These are phyloP conservation scores for Agrochola litura DNA, from an alignment of 2,888 invertebrate genomes.

Conservation along the genomic window DNA sequence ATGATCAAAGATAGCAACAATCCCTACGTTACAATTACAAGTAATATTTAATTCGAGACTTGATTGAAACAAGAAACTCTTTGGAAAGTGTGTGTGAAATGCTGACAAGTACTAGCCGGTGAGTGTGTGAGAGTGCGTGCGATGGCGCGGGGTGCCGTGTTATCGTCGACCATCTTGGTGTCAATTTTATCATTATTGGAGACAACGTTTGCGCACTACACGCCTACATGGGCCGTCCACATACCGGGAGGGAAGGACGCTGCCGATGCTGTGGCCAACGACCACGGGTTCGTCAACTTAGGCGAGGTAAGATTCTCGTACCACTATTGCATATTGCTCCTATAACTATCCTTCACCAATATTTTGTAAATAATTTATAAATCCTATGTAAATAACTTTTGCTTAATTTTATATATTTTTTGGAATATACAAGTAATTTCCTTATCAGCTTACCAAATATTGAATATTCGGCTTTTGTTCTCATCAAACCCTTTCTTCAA, in stretches of 20 bases:
- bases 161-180: constrained; percentile 81
- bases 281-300: constrained; percentile 96
- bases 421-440: neutral
- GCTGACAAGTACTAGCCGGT: constrained; percentile 89
- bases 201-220: constrained; percentile 90
- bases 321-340: neutral
- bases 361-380: too few relatives aligned
- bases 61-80: constrained; percentile 64
- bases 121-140: constrained; percentile 82
- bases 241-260: constrained; percentile 92
- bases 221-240: constrained; percentile 96
- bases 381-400: neutral
- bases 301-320: constrained; percentile 93
- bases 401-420: neutral
- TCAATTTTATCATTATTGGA: constrained; percentile 76
- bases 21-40: constrained; percentile 63
- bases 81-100: constrained; percentile 82
- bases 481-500: neutral
- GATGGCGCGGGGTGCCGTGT: constrained; percentile 84
- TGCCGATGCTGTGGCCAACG: constrained; percentile 94
- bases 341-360: neutral
- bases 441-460: neutral
- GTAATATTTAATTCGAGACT: constrained; percentile 59
- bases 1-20: constrained; percentile 62
- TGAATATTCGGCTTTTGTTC: neutral